Base-by-base conservation (phyloP, 2,888 invertebrate genomes). In the Drosophila tanythrix region DNA sequence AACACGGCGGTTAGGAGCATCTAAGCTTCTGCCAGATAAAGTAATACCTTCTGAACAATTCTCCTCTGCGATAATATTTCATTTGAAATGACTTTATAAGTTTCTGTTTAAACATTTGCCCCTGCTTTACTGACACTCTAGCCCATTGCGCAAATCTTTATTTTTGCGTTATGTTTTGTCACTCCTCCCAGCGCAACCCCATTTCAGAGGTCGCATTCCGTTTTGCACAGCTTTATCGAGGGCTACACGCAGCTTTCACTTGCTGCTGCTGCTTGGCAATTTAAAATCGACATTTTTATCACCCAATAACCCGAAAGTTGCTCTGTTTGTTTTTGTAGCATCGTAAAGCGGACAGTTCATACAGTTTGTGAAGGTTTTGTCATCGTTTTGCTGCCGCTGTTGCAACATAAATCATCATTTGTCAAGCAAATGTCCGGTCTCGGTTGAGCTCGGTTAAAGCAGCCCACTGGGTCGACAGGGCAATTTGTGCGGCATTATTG, bases 331-430 rank as follows among this genome's bases (percentile, higher is more conserved):
- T 31, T 69, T 79, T 66, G 71, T 71, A 48, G 66, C 71, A 66
- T 76, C 79, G 57, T 76, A 68, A 72, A 78, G 64, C 60, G 65
- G 62, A 65, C 50, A 75, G 72, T 68, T 51, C 67, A 59, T 50
- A 52, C 33, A 51, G 62, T 11, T 27, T 56, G 13, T 46, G 50
- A 40, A 46, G 35, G 51, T 40, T 65, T 40, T 65, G 50, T 55
- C 62, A 52, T 70, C 40, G 31, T 59, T 62, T 65, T 50, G 56
- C 51, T 10, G 27, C 67, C 33, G 11, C 21, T 33, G 38, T 33
- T 60, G 48, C 63, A 66, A 57, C 70, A 78, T 84, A 75, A 83
- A 83, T 82, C 84, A 83, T 81, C 75, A 84, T 84, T 84, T 83
- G 82, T 84, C 82, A 81, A 70, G 56, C 57, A 65, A 74, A 72